Evolutionary conservation across 2,888 invertebrate species (phyloP).

Genomic region (Mallateleia sp.): DNA sequence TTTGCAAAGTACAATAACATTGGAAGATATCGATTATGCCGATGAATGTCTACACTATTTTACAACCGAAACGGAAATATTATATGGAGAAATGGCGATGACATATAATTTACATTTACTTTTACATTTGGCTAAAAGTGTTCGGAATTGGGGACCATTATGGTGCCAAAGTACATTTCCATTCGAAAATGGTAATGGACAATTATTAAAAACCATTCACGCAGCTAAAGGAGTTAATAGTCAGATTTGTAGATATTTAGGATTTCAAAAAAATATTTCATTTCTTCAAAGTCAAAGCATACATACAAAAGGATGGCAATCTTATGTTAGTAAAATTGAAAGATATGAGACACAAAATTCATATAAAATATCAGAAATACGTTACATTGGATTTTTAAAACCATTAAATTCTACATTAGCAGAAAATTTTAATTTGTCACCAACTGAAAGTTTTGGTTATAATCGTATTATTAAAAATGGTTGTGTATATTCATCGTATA

Average conservation of each 20-base stretch:
- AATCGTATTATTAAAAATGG: constrained; percentile 41
- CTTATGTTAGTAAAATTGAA: constrained; percentile 10
- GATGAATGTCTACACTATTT: constrained; percentile 11
- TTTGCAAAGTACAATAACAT: not conserved
- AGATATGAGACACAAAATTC: not conserved
- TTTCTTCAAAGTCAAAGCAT: not conserved
- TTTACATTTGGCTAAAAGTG: constrained; percentile 46
- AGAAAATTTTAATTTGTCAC: constrained; percentile 6
- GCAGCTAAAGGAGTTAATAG: constrained; percentile 24
- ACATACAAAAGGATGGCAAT: not conserved
- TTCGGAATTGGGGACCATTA: constrained; percentile 57
- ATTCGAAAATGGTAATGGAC: constrained; percentile 50
- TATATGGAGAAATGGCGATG: constrained; percentile 45
- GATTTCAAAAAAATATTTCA: constrained; percentile 23
- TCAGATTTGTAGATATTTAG: constrained; percentile 39
- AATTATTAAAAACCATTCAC: constrained; percentile 31
- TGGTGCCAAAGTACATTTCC: constrained; percentile 47
- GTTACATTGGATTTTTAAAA: constrained; percentile 23
- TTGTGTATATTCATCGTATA: constrained; percentile 17
- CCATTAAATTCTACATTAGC: not conserved
- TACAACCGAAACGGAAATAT: not conserved
- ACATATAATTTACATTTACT: constrained; percentile 58
- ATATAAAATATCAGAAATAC: constrained; percentile 8
- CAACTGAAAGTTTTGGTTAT: constrained; percentile 7
- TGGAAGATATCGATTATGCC: not conserved